Evolutionary conservation across 2,797 vertebrate species (phyloP).

Genomic region (Capromys pilorides): DNA sequence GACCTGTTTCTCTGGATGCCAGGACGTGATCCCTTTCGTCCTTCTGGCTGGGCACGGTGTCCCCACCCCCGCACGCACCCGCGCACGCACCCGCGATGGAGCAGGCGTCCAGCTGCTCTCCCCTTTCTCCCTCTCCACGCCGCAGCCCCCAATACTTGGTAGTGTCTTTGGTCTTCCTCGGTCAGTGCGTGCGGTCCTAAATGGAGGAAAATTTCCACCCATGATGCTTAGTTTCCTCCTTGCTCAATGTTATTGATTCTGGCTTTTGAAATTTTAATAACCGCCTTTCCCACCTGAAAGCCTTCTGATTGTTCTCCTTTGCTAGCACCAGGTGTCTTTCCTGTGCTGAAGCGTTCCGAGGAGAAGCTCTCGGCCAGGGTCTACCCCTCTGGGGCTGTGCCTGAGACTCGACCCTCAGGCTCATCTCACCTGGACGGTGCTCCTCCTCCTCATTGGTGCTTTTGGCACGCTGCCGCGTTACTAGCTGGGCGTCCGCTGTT

Average conservation of each 20-base stretch:
- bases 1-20: background rate
- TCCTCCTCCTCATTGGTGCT: background rate
- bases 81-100: fast-evolving
- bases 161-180: background rate
- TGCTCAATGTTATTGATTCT: background rate
- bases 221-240: background rate
- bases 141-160: fast-evolving
- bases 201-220: background rate
- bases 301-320: background rate
- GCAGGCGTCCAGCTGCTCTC: background rate
- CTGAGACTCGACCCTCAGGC: background rate
- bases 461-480: no score
- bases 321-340: background rate
- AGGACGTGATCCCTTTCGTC: background rate
- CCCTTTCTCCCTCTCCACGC: background rate
- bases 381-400: no score
- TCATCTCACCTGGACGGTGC: fast-evolving
- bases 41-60: no score
- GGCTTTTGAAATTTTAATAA: background rate
- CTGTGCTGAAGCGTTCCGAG: background rate
- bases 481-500: background rate
- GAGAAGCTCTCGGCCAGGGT: no score
- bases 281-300: background rate
- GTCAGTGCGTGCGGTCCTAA: no score
- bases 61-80: background rate